Evolutionary conservation across 2,888 invertebrate genomes (phyloP).

Genomic region (Itoplectis maculator): DNA sequence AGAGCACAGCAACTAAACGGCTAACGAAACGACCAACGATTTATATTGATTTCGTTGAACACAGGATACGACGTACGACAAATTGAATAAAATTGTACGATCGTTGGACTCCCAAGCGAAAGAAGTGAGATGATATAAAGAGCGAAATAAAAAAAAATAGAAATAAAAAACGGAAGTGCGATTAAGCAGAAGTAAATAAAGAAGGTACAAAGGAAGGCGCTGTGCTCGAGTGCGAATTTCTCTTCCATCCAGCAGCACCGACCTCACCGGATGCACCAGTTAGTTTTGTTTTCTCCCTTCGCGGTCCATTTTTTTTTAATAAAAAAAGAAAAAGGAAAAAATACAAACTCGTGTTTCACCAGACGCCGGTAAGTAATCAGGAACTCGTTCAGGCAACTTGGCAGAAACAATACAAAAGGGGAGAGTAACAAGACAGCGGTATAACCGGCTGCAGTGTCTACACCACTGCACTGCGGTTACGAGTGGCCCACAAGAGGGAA

Average conservation of each 20-base stretch:
- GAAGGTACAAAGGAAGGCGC: conserved; percentile 28
- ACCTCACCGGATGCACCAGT: conserved; percentile 3
- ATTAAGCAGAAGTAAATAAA: conserved; percentile 33
- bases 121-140: background rate
- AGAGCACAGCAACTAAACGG: too few species aligned
- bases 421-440: conserved; percentile 36
- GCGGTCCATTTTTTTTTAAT: background rate
- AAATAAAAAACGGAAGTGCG: background rate
- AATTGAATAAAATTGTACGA: background rate
- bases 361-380: conserved; percentile 43
- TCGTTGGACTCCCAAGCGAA: background rate
- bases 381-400: conserved; percentile 46
- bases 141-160: background rate
- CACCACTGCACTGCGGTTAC: conserved; percentile 39
- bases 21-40: background rate
- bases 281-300: conserved; percentile 31
- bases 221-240: conserved; percentile 37
- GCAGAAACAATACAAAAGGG: conserved; percentile 35
- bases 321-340: conserved; percentile 6
- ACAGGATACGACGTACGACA: background rate
- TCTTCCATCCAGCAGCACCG: conserved; percentile 38
- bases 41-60: background rate
- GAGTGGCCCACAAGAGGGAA: conserved; percentile 9
- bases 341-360: conserved; percentile 4
- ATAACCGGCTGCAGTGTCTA: conserved; percentile 18